These are phyloP conservation scores for Lepeophtheirus nordmannii DNA, from an alignment of 2,888 invertebrate genomes.

Conservation along the genomic window DNA sequence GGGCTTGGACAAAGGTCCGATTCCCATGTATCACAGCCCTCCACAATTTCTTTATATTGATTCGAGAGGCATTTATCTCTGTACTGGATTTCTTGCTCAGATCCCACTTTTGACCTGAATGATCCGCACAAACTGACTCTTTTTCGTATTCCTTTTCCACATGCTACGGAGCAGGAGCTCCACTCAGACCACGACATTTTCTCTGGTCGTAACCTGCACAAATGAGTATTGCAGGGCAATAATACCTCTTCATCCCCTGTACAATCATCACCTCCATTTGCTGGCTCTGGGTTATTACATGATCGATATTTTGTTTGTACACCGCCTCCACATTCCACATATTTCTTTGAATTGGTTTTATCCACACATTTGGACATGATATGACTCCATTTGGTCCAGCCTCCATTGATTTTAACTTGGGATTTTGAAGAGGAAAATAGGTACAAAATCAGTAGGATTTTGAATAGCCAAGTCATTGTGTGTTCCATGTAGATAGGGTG, in stretches of 20 bases:
- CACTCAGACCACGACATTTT: constrained; percentile 26
- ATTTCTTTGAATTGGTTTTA: background rate
- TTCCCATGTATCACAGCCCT: constrained; percentile 29
- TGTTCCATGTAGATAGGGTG: too few species aligned
- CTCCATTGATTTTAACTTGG: background rate
- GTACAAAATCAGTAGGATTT: too few species aligned
- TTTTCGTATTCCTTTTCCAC: constrained; percentile 28
- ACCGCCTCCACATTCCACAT: constrained; percentile 29
- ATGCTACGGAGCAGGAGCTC: constrained; percentile 29
- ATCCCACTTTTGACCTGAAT: background rate
- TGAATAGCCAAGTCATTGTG: too few species aligned
- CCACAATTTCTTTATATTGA: constrained; percentile 25
- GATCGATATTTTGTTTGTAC: constrained; percentile 27
- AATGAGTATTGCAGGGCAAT: constrained; percentile 15
- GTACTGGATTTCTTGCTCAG: constrained; percentile 12
- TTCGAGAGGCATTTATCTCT: constrained; percentile 25
- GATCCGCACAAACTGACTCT: constrained; percentile 28
- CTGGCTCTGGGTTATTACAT: constrained; percentile 30
- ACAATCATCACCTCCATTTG: constrained; percentile 25
- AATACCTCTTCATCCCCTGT: background rate
- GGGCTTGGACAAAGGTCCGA: constrained; percentile 2
- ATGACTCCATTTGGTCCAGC: background rate
- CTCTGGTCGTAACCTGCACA: background rate
- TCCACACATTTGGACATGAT: background rate
- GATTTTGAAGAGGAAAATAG: background rate